phyloP scores from a whole-genome alignment of 2,888 invertebrate genomes.

The Lepidocyrtoides sp. region DNA sequence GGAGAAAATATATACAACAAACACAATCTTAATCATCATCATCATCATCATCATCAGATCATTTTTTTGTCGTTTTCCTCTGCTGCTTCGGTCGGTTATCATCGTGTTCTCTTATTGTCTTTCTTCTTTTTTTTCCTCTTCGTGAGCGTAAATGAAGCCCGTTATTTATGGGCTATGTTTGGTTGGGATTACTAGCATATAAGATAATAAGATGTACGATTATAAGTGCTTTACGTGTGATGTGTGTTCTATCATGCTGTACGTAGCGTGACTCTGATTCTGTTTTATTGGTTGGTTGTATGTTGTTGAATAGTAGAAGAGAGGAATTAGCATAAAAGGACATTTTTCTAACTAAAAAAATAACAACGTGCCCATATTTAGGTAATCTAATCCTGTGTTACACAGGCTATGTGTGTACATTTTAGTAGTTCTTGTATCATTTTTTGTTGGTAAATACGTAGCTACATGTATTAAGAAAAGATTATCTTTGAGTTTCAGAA shows the following conservation, averaged over 20 bases:
- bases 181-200: constrained; percentile 16
- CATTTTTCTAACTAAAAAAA: not conserved
- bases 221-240: not conserved
- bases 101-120: not conserved
- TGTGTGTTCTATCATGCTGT: not conserved
- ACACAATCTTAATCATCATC: not conserved
- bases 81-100: not conserved
- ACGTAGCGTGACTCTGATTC: not conserved
- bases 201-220: too few relatives aligned
- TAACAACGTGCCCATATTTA: not conserved
- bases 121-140: not conserved
- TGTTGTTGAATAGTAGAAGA: too few relatives aligned
- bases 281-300: not conserved
- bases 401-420: not conserved
- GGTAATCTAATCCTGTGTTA: too few relatives aligned
- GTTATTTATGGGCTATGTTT: constrained; percentile 72
- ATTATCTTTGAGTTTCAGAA: too few relatives aligned
- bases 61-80: not conserved
- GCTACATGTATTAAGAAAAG: too few relatives aligned
- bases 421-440: too few relatives aligned
- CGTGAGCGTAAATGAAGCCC: constrained; percentile 74
- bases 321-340: constrained; percentile 63
- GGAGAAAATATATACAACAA: not conserved
- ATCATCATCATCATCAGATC: not conserved
- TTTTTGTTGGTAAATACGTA: too few relatives aligned